Conservation (phyloP, 2,888 invertebrate species). For the Dugesia japonica region DNA sequence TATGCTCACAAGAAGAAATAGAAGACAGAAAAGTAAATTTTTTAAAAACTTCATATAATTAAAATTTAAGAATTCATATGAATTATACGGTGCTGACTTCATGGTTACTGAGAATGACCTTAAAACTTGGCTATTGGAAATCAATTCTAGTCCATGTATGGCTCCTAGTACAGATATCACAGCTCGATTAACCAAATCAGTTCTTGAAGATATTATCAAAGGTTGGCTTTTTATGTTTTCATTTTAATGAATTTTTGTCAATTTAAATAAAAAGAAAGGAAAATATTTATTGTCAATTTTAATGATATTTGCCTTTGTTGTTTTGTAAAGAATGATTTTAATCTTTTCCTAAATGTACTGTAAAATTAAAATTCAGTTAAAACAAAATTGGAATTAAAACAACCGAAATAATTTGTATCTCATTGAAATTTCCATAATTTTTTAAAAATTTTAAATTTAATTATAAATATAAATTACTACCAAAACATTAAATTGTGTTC, state of each 20-base stretch:
- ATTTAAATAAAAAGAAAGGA: too few species aligned
- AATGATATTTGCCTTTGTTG: too few species aligned
- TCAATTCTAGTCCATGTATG: slow-evolving; percentile 71
- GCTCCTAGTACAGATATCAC: slow-evolving; percentile 68
- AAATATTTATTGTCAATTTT: too few species aligned
- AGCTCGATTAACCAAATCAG: slow-evolving; percentile 63
- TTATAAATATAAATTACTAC: too few species aligned
- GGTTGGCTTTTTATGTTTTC: too few species aligned
- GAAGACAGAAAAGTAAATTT: slow-evolving; percentile 45
- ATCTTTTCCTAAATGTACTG: not conserved
- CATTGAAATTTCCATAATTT: too few species aligned
- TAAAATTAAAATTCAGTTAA: not conserved
- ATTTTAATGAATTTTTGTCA: too few species aligned
- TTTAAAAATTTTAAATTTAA: too few species aligned
- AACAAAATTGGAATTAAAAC: not conserved
- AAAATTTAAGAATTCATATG: slow-evolving; percentile 59
- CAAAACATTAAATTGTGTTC: too few species aligned
- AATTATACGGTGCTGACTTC: slow-evolving; percentile 78
- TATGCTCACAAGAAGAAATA: slow-evolving; percentile 57
- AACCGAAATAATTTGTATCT: too few species aligned
- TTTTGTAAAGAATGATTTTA: not conserved
- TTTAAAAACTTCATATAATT: not conserved
- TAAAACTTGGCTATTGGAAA: slow-evolving; percentile 72
- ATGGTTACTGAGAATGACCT: slow-evolving; percentile 62
- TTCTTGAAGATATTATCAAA: slow-evolving; percentile 69